These are phyloP conservation scores for Tridacna gigas DNA, from an alignment of 2,888 invertebrate genomes.

Conservation along the genomic window DNA sequence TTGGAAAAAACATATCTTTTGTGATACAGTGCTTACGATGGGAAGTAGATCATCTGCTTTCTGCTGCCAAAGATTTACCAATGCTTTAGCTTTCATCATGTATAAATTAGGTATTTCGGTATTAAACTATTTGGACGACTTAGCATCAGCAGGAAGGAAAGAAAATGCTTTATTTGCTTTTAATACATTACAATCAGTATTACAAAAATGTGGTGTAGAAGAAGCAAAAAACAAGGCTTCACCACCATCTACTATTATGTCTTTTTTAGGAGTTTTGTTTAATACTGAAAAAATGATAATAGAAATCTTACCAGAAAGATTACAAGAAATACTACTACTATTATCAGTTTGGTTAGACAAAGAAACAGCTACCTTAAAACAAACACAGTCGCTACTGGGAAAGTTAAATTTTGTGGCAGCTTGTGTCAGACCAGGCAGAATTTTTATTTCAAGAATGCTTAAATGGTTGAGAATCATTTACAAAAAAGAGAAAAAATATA, in stretches of 20 bases:
- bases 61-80: no score
- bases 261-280: no score
- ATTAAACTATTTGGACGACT: conserved; percentile 6
- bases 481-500: background rate
- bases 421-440: conserved; percentile 1
- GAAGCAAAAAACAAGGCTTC: background rate
- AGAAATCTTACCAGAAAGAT: background rate
- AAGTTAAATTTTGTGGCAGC: no score
- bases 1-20: conserved; percentile 12
- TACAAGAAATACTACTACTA: background rate
- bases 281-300: no score
- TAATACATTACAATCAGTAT: no score
- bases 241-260: no score
- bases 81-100: no score
- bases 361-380: background rate
- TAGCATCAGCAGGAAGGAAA: no score
- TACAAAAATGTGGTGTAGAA: background rate
- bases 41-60: background rate
- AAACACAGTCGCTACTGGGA: background rate
- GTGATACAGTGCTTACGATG: conserved; percentile 1
- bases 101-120: no score
- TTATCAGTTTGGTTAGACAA: background rate
- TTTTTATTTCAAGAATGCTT: background rate
- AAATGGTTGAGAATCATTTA: background rate
- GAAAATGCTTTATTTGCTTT: no score